Conservation (phyloP, 2,888 invertebrate species). For the Timema podura region DNA sequence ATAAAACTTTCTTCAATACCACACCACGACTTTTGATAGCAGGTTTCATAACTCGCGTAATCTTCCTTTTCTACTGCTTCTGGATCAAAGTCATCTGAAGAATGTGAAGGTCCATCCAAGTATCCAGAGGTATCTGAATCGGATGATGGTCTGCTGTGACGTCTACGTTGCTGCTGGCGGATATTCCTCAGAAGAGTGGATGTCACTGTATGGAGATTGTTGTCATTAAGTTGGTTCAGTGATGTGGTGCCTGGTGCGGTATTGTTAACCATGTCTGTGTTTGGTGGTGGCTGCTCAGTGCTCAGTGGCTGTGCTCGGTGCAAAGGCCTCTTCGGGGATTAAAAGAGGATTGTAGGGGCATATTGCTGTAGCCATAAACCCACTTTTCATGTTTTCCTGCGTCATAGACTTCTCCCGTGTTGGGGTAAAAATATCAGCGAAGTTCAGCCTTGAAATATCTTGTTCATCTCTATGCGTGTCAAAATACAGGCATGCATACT, state of each 20-base stretch:
- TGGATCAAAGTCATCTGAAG: too few species aligned
- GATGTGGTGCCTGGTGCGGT: neutral
- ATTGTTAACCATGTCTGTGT: neutral
- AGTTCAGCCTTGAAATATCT: constrained; percentile 6
- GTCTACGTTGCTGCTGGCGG: too few species aligned
- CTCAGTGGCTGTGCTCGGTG: constrained; percentile 9
- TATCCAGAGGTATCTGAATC: too few species aligned
- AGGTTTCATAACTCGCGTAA: too few species aligned
- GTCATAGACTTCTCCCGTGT: neutral
- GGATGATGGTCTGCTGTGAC: too few species aligned
- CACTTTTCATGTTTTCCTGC: neutral
- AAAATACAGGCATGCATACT: constrained; percentile 5
- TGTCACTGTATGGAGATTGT: too few species aligned
- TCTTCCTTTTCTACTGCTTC: too few species aligned
- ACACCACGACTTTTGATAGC: too few species aligned
- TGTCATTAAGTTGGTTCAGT: too few species aligned
- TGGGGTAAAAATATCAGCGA: constrained; percentile 1
- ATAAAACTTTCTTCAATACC: too few species aligned
- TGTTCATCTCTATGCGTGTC: neutral
- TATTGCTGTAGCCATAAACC: neutral
- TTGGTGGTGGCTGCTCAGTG: neutral
- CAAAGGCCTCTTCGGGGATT: constrained; percentile 6
- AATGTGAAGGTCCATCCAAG: too few species aligned
- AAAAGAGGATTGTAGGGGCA: neutral
- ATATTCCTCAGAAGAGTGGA: too few species aligned